phyloP scores from a whole-genome alignment of 2,888 invertebrate genomes.

The Elmis aenea region DNA sequence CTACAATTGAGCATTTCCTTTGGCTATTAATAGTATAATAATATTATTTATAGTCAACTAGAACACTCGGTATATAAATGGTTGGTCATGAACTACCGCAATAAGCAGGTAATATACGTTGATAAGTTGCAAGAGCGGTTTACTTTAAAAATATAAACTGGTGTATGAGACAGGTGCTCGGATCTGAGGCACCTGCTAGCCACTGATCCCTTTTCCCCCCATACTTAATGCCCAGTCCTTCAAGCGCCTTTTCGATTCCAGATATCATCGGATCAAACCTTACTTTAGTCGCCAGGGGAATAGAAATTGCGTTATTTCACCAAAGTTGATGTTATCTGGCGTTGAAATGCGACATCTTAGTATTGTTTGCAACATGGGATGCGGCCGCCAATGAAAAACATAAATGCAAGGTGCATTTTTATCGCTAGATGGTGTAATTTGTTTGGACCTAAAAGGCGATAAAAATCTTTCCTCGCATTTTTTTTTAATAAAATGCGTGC shows the following conservation, averaged over 20 bases:
- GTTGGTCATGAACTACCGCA: constrained; percentile 14
- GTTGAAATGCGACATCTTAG: background rate
- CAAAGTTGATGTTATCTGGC: constrained; percentile 10
- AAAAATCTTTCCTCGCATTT: constrained; percentile 6
- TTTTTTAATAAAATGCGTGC: too few species aligned
- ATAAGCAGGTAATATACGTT: constrained; percentile 16
- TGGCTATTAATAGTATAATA: constrained; percentile 5
- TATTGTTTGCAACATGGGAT: background rate
- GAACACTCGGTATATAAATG: constrained; percentile 11
- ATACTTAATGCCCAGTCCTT: constrained; percentile 5
- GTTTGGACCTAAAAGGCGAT: constrained; percentile 3
- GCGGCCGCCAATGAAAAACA: background rate
- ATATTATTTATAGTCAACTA: constrained; percentile 7
- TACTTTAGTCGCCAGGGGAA: constrained; percentile 12
- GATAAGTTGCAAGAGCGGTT: constrained; percentile 32
- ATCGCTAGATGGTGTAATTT: constrained; percentile 7
- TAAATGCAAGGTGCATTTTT: constrained; percentile 8
- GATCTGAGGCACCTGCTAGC: constrained; percentile 31
- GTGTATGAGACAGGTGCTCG: constrained; percentile 30
- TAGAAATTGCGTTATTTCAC: constrained; percentile 27
- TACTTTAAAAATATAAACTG: constrained; percentile 33
- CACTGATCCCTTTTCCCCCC: constrained; percentile 11
- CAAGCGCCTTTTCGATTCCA: constrained; percentile 6
- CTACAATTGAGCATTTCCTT: constrained; percentile 7
- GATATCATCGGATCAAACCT: constrained; percentile 13